Percentiles rank a stretch among this genome's conserved stretches.
Conservation (phyloP, 92 coral and sea anemone species). For the Porites divaricata region DNA sequence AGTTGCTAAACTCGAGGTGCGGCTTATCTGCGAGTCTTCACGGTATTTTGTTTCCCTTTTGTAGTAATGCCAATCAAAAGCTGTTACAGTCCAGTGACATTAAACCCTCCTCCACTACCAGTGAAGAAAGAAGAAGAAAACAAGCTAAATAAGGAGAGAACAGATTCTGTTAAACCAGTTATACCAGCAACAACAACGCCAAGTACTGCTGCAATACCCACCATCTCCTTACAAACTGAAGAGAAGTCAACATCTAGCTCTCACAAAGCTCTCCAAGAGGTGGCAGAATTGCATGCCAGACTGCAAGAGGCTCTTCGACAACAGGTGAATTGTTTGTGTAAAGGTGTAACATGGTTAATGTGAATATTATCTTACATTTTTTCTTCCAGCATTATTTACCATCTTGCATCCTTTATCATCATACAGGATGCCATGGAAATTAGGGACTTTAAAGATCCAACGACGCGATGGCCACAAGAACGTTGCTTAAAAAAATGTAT, state of each 20-base stretch:
- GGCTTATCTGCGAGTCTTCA: no score
- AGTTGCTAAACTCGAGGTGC: no score
- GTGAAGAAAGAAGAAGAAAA: conserved; percentile 12
- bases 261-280: conserved; percentile 74
- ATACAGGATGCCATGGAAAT: no score
- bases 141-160: neutral
- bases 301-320: conserved; percentile 75
- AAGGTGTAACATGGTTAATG: neutral
- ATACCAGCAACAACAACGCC: neutral
- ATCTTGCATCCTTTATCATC: no score
- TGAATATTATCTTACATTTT: no score
- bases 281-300: conserved; percentile 77
- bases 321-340: conserved; percentile 50
- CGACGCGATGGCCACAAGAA: no score
- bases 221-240: neutral
- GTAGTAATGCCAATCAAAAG: conserved; percentile 89
- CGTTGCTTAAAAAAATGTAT: no score
- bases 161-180: conserved; percentile 18
- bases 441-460: no score
- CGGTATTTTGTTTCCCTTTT: conserved; percentile 1
- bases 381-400: no score
- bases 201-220: neutral
- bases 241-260: conserved; percentile 40
- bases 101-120: conserved; percentile 58
- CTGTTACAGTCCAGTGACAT: conserved; percentile 81